A percentile compares a stretch with the other conserved stretches of the same genome.
Evolutionary conservation across 2,888 invertebrate species (phyloP).

Genomic region (Chelonus formosanus): DNA sequence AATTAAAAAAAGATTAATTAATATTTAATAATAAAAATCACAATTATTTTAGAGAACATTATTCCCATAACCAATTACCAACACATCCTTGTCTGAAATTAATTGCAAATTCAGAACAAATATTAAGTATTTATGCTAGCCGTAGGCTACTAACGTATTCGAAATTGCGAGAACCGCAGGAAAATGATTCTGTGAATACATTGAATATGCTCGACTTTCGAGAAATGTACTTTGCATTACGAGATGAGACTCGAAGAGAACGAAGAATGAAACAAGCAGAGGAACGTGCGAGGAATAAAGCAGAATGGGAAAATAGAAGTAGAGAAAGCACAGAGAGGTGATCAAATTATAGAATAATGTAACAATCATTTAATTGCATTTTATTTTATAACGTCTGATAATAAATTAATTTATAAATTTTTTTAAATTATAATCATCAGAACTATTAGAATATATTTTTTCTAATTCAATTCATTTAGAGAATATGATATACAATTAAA

Average conservation of each 20-base stretch:
- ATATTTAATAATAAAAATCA: slow-evolving; percentile 4
- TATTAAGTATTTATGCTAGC: slow-evolving; percentile 81
- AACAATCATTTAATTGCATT: slow-evolving; percentile 39
- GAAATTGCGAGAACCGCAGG: slow-evolving; percentile 72
- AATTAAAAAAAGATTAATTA: neutral
- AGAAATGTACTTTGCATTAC: slow-evolving; percentile 76
- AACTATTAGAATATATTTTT: no score
- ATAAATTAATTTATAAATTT: slow-evolving; percentile 15
- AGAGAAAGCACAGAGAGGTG: slow-evolving; percentile 50
- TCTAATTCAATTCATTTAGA: no score
- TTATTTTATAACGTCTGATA: slow-evolving; percentile 20
- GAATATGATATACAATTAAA: no score
- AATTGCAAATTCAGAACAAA: slow-evolving; percentile 88
- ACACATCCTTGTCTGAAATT: slow-evolving; percentile 80
- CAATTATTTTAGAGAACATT: slow-evolving; percentile 72
- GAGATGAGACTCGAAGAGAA: slow-evolving; percentile 74
- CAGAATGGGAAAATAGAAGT: slow-evolving; percentile 52
- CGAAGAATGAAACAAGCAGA: slow-evolving; percentile 67
- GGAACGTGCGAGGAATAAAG: slow-evolving; percentile 58
- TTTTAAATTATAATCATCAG: no score
- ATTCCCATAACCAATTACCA: slow-evolving; percentile 78
- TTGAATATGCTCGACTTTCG: slow-evolving; percentile 67
- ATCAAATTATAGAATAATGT: slow-evolving; percentile 38
- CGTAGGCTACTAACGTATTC: slow-evolving; percentile 87
- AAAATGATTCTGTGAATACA: slow-evolving; percentile 49